These are phyloP conservation scores for Exephanes ischioxanthus DNA, from an alignment of 2,888 invertebrate genomes.

Conservation along the genomic window DNA sequence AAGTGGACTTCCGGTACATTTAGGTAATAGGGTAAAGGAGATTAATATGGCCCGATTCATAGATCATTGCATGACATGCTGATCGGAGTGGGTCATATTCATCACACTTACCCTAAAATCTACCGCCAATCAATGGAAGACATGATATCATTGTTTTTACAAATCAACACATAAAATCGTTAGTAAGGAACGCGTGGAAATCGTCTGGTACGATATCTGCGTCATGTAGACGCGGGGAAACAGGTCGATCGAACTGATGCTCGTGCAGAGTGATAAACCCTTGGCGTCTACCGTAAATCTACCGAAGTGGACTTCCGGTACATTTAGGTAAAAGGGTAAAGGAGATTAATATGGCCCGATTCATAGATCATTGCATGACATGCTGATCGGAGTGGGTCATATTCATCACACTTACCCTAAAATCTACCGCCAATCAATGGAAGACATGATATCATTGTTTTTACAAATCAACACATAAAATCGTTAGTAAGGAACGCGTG, in stretches of 20 bases:
- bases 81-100: background rate
- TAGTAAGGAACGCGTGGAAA: background rate
- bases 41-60: no score
- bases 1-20: no score
- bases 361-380: no score
- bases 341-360: no score
- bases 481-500: background rate
- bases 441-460: background rate
- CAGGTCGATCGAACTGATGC: background rate
- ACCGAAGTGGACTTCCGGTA: no score
- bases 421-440: no score
- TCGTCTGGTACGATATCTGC: background rate
- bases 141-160: background rate
- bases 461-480: background rate
- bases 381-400: background rate
- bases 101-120: background rate
- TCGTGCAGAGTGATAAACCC: constrained; percentile 1
- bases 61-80: no score
- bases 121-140: no score
- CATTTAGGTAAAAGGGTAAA: no score
- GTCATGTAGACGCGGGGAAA: background rate
- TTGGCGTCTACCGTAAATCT: no score
- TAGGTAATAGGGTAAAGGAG: no score
- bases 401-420: background rate
- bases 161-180: background rate